These are phyloP conservation scores for Xanthia icteritia DNA, from an alignment of 2,888 invertebrate genomes.

Conservation along the genomic window DNA sequence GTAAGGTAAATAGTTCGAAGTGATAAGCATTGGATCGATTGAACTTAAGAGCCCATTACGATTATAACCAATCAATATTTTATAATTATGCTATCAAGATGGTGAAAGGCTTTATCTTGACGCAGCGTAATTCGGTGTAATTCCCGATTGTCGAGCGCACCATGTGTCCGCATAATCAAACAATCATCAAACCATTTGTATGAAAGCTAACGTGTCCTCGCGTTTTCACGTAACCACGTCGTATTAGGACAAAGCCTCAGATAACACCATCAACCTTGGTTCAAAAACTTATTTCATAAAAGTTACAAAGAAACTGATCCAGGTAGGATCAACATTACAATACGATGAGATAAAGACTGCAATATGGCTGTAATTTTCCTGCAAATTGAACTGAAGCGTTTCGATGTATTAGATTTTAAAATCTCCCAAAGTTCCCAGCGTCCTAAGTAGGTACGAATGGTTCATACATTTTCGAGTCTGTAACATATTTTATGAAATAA, in stretches of 20 bases:
- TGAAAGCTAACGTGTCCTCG: neutral
- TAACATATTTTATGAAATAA: conserved; percentile 62
- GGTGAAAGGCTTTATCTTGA: conserved; percentile 12
- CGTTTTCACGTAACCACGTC: neutral
- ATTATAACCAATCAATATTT: conserved; percentile 56
- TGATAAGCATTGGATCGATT: conserved; percentile 67
- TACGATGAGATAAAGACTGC: conserved; percentile 66
- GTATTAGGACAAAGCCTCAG: neutral
- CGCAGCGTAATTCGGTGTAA: neutral
- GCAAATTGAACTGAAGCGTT: conserved; percentile 61
- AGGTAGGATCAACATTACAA: conserved; percentile 55
- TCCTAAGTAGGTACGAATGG: conserved; percentile 47
- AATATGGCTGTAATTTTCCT: conserved; percentile 68
- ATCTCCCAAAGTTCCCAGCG: conserved; percentile 59
- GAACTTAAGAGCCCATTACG: conserved; percentile 65
- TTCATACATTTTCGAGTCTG: conserved; percentile 52
- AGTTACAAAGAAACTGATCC: conserved; percentile 52
- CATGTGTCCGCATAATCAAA: neutral
- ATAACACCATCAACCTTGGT: conserved; percentile 5
- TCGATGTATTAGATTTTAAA: conserved; percentile 64
- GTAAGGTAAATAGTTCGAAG: conserved; percentile 23
- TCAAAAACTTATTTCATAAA: conserved; percentile 62
- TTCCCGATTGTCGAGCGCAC: neutral
- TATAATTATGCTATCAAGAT: neutral
- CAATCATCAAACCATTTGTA: neutral